Conservation (phyloP, 2,797 vertebrate genomes). For the Dallia pectoralis region DNA sequence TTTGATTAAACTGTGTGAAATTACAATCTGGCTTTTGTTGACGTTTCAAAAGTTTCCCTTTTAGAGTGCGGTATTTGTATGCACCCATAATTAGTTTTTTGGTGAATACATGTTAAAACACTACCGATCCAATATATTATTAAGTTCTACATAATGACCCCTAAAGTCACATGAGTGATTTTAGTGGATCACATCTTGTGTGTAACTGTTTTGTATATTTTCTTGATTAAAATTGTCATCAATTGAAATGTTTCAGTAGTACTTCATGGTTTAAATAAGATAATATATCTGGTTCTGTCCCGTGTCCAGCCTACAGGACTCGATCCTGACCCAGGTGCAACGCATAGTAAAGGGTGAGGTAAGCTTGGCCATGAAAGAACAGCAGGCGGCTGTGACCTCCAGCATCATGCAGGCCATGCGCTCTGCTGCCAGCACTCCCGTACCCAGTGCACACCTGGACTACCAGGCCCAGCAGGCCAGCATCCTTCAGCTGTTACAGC, state of each 20-base stretch:
- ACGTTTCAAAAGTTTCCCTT: too few species aligned
- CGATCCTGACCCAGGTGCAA: constrained; percentile 92
- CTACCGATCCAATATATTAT: too few species aligned
- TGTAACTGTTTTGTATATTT: background rate
- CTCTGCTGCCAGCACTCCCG: constrained; percentile 90
- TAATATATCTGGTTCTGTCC: background rate
- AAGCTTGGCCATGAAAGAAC: constrained; percentile 94
- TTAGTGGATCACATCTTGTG: too few species aligned
- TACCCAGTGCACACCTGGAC: constrained; percentile 91
- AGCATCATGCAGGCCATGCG: constrained; percentile 99
- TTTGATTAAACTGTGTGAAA: too few species aligned
- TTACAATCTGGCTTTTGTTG: too few species aligned
- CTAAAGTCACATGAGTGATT: too few species aligned
- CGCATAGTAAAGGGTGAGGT: constrained; percentile 96
- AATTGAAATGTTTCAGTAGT: background rate
- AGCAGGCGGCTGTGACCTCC: constrained; percentile 92
- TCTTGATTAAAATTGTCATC: background rate
- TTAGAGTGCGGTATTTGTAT: too few species aligned
- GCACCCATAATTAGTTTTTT: too few species aligned
- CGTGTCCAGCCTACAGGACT: constrained; percentile 87
- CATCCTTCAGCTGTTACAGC: constrained; percentile 93
- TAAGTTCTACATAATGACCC: too few species aligned
- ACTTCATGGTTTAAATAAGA: background rate
- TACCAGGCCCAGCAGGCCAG: constrained; percentile 94
- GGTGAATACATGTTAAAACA: too few species aligned